A percentile compares a stretch with the other conserved stretches of the same genome.
Evolutionary conservation across 2,113 vertebrate species (phyloP).

Genomic region (Opisthocomus hoazin): DNA sequence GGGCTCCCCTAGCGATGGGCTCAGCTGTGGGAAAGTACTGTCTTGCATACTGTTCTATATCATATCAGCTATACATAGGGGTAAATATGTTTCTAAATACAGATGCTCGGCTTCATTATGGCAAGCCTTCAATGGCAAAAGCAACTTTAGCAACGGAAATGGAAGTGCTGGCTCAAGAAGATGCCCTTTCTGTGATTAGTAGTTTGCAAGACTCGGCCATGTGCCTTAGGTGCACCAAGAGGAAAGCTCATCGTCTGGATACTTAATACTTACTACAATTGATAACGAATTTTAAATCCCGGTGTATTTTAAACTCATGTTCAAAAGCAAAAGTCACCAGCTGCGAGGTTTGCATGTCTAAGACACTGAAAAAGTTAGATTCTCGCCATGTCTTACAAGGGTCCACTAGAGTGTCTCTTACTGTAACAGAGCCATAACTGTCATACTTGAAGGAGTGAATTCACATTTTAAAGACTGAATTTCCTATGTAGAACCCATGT

Average conservation of each 20-base stretch:
- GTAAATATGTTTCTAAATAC: neutral
- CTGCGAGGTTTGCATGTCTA: neutral
- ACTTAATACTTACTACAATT: neutral
- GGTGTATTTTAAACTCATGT: neutral
- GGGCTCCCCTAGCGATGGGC: rapidly evolving
- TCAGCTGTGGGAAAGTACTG: neutral
- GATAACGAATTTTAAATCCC: neutral
- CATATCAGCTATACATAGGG: neutral
- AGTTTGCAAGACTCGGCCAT: neutral
- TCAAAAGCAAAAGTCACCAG: neutral
- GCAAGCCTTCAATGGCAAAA: neutral
- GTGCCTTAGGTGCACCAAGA: neutral
- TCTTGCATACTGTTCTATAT: neutral
- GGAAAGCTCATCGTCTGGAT: neutral
- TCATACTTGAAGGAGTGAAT: neutral
- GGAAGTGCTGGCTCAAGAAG: neutral
- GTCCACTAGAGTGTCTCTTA: neutral
- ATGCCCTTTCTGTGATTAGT: neutral
- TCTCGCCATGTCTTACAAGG: neutral
- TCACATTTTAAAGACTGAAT: neutral
- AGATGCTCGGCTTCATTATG: neutral
- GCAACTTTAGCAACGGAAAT: neutral
- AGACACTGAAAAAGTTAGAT: neutral
- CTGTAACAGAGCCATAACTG: neutral
- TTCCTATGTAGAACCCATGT: neutral